Evolutionary conservation across 2,113 vertebrate species (phyloP), one percentile per base, ranked within the genome.

Genomic region (rat (Rattus norvegicus)): DNA sequence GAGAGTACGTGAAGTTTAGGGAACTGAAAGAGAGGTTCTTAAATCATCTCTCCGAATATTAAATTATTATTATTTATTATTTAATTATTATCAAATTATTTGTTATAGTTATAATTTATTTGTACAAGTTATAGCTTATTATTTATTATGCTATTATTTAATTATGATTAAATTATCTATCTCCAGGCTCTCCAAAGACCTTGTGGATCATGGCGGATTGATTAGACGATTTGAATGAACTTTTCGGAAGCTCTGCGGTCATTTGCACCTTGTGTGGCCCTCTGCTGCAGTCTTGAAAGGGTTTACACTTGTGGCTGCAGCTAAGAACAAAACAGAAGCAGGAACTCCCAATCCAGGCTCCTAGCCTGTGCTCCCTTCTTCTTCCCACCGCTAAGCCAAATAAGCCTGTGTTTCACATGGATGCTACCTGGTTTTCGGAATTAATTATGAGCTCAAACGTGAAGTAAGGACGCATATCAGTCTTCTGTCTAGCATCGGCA

Each of bases 401-500:
- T 61, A 43, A 43, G 47, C n/a, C 47, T 49, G 56, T 1, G 20
- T 49, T 86, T 67, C 90, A 61, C 13, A 36, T 20, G 9, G 43
- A 47, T 76, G 17, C 4, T 56, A 59, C 30, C n/a, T 85, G 69
- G 5, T 83, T 93, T 77, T 95, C 63, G 90, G 30, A 80, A 90
- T 90, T 70, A 73, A 28, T 73, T 90, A 80, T 91, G 77, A 93
- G 36, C 36, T 87, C 63, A 87, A 77, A 95, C 92, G 63, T 89
- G 36, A 93, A 93, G 69, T 26, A 67, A 83, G 54, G 28, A 52
- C 14, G 43, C 22, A 43, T 65, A 36, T n/a, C 47, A 73, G 16
- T 75, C 12, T 91, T 85, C 47, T 59, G 67, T 1, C 10, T 92
- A 70, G 33, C 9, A 92, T 70, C 24, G 43, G 2, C 36, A 76